A percentile compares a stretch with the other conserved stretches of the same genome.
Conservation (phyloP, 2,113 vertebrate species). For the Heloderma charlesbogerti region DNA sequence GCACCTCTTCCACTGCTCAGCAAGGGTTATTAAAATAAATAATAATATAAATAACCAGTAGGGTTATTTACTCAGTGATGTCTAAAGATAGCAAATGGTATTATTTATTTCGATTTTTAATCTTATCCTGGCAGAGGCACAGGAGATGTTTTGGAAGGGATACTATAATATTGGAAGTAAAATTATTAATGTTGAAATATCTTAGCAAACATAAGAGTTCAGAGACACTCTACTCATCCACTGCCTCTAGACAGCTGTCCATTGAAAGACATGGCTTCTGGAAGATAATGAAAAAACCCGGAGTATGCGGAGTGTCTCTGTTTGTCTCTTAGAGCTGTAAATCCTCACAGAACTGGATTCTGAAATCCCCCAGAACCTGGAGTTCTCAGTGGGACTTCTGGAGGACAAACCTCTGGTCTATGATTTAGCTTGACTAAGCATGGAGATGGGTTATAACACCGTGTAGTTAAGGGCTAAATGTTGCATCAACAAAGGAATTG, state of each 20-base stretch:
- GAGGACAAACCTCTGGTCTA: background rate
- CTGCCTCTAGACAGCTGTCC: background rate
- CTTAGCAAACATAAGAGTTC: background rate
- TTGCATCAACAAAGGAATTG: background rate
- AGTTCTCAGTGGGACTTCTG: background rate
- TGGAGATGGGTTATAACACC: background rate
- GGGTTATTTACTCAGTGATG: background rate
- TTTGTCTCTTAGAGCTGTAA: background rate
- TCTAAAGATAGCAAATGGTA: background rate
- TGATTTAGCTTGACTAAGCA: no score
- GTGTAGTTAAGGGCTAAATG: background rate
- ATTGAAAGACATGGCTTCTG: background rate
- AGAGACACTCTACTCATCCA: background rate
- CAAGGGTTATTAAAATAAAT: background rate
- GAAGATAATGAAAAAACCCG: background rate
- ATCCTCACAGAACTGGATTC: background rate
- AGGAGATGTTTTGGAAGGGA: background rate
- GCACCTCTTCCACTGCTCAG: background rate
- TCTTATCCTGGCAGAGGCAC: background rate
- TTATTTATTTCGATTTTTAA: background rate
- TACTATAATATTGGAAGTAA: background rate
- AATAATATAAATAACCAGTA: no score
- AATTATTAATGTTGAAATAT: background rate
- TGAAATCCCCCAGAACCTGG: background rate
- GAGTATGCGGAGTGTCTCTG: background rate